Conservation (phyloP, 1,140 invertebrate species). For the Drosophila bifasciata region DNA sequence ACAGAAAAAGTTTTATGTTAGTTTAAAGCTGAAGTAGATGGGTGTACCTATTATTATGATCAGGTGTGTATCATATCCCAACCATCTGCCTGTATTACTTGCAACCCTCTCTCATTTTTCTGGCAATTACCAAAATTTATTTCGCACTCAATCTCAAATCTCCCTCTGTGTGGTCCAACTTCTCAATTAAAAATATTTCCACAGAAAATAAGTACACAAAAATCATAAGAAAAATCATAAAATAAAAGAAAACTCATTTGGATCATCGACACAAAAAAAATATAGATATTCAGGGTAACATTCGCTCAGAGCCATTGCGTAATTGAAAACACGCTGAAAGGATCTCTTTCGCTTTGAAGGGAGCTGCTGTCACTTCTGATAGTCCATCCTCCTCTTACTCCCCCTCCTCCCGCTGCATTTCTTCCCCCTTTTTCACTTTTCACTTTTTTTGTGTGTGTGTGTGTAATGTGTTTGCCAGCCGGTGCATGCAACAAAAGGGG, state of each 20-base stretch:
- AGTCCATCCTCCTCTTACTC: neutral
- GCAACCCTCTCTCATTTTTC: neutral
- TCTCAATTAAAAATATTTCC: constrained; percentile 49
- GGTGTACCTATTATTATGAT: no score
- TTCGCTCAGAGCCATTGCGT: constrained; percentile 39
- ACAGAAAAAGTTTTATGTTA: no score
- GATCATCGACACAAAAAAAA: constrained; percentile 29
- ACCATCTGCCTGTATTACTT: neutral
- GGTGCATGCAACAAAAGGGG: constrained; percentile 63
- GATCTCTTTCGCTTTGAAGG: constrained; percentile 23
- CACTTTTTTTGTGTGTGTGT: constrained; percentile 44
- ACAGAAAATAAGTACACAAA: constrained; percentile 28
- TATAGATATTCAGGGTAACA: constrained; percentile 38
- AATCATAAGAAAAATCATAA: constrained; percentile 41
- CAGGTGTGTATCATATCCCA: no score
- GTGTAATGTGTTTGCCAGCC: constrained; percentile 61
- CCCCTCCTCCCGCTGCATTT: neutral
- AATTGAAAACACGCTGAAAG: constrained; percentile 50
- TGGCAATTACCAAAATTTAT: neutral
- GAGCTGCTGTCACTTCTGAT: constrained; percentile 28
- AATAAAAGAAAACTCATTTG: constrained; percentile 40
- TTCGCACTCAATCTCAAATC: neutral
- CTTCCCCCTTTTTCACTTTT: constrained; percentile 32
- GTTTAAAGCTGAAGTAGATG: no score
- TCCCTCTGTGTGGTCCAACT: constrained; percentile 34